A percentile compares a stretch with the other conserved stretches of the same genome.
These are phyloP conservation scores for Brachionus calyciflorus DNA, from an alignment of 1,140 invertebrate genomes.

Conservation along the genomic window DNA sequence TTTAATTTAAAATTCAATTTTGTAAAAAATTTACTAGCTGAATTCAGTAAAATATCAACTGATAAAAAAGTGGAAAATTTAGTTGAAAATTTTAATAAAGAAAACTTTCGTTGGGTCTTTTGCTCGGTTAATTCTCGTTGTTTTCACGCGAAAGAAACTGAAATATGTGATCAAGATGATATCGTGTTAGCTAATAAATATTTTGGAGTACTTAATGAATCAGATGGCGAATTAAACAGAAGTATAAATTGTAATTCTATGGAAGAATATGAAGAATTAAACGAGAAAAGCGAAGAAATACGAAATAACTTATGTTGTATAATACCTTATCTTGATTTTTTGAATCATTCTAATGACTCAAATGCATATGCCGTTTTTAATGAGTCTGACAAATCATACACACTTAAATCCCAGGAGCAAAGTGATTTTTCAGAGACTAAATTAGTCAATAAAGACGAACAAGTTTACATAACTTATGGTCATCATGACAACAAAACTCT, in stretches of 20 bases:
- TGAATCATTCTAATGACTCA: conserved; percentile 20
- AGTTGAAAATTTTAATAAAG: neutral
- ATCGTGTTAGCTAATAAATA: neutral
- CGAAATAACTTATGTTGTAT: conserved; percentile 40
- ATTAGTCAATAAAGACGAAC: neutral
- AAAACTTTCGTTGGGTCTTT: conserved; percentile 39
- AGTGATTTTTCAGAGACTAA: neutral
- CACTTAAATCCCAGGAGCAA: neutral
- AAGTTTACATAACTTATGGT: conserved; percentile 42
- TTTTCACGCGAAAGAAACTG: conserved; percentile 27
- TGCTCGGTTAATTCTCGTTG: conserved; percentile 34
- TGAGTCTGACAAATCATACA: neutral
- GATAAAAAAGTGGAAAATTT: neutral
- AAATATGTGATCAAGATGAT: conserved; percentile 23
- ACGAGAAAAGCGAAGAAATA: conserved; percentile 2
- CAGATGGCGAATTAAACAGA: neutral
- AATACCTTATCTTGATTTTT: conserved; percentile 44
- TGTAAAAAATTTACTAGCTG: neutral
- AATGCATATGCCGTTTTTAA: conserved; percentile 14
- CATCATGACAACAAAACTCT: conserved; percentile 34
- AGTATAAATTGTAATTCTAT: neutral
- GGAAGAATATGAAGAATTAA: neutral
- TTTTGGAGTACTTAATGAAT: conserved; percentile 21
- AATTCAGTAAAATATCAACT: neutral
- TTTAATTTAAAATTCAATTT: conserved; percentile 14